phyloP scores from a whole-genome alignment of 2,113 vertebrate genomes.

The Ascaphus truei region DNA sequence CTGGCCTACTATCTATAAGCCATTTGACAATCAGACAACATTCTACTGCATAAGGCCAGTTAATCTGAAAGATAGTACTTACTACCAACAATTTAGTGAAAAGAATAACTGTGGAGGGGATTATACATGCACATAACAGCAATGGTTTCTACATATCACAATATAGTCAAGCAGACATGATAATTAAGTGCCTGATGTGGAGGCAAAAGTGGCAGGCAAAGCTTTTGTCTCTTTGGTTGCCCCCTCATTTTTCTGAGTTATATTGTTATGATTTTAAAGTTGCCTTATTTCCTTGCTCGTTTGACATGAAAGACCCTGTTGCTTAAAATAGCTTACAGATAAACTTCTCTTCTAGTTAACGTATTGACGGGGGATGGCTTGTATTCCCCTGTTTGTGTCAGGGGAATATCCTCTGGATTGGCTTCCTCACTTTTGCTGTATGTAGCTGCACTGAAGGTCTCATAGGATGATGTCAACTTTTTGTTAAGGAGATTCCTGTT shows the following conservation, averaged over 20 bases:
- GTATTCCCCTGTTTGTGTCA: slow-evolving; percentile 93
- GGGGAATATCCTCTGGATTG: slow-evolving; percentile 91
- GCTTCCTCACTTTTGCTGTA: slow-evolving; percentile 82
- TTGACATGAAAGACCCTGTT: slow-evolving; percentile 49
- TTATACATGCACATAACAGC: slow-evolving; percentile 88
- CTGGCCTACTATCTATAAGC: slow-evolving; percentile 54
- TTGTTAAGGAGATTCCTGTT: slow-evolving; percentile 97
- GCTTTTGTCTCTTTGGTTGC: slow-evolving; percentile 78
- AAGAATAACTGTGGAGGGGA: slow-evolving; percentile 58
- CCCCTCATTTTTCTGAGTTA: slow-evolving; percentile 62
- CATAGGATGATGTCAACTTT: slow-evolving; percentile 96
- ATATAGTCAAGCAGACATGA: slow-evolving; percentile 77
- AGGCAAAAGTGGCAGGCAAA: slow-evolving; percentile 76
- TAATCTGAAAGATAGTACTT: slow-evolving; percentile 63
- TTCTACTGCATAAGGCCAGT: slow-evolving; percentile 57
- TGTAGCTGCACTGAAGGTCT: slow-evolving; percentile 84
- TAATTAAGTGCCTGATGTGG: slow-evolving; percentile 73
- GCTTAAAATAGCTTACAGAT: slow-evolving; percentile 79
- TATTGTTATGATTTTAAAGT: slow-evolving; percentile 51
- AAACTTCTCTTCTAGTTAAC: slow-evolving; percentile 96
- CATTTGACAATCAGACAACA: slow-evolving; percentile 57
- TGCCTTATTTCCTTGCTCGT: slow-evolving; percentile 53
- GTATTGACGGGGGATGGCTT: slow-evolving; percentile 94
- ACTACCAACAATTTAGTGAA: slow-evolving; percentile 63
- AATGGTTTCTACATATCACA: slow-evolving; percentile 87